Evolutionary conservation across 1,140 invertebrate genomes (phyloP).

Genomic region (Sesamia nonagrioides): DNA sequence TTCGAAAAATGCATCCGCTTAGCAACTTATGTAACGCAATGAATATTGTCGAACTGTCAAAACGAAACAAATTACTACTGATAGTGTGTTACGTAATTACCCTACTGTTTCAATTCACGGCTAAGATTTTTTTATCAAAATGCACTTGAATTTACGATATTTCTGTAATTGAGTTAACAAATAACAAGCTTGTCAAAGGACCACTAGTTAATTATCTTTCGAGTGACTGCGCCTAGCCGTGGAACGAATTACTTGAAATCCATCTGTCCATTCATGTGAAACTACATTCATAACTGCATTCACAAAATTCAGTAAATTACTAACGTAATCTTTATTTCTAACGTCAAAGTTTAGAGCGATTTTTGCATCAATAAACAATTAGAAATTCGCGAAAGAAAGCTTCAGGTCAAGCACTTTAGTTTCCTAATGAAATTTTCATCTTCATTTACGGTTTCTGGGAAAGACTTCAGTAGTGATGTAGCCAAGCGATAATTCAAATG

Average conservation of each 20-base stretch:
- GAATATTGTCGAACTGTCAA: too few relatives aligned
- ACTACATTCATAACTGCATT: conserved; percentile 56
- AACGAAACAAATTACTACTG: too few relatives aligned
- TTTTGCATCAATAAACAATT: not conserved
- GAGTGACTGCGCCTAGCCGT: conserved; percentile 1
- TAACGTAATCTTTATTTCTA: not conserved
- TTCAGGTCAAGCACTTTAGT: not conserved
- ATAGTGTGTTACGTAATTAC: too few relatives aligned
- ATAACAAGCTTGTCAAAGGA: conserved; percentile 3
- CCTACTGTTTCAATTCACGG: too few relatives aligned
- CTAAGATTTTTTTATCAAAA: not conserved
- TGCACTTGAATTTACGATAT: not conserved
- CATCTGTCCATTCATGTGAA: conserved; percentile 53
- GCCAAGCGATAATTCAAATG: not conserved
- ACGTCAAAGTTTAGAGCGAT: not conserved
- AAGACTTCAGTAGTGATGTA: not conserved
- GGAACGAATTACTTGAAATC: conserved; percentile 59
- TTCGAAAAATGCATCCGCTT: too few relatives aligned
- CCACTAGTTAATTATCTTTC: conserved; percentile 47
- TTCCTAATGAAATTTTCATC: conserved; percentile 2
- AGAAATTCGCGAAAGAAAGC: not conserved
- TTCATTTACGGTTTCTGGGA: not conserved
- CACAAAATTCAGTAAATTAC: conserved; percentile 45
- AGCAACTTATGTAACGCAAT: too few relatives aligned
- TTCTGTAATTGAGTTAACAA: conserved; percentile 10